These are phyloP conservation scores for Cisticola juncidis DNA, from an alignment of 2,113 vertebrate species.

Conservation along the genomic window DNA sequence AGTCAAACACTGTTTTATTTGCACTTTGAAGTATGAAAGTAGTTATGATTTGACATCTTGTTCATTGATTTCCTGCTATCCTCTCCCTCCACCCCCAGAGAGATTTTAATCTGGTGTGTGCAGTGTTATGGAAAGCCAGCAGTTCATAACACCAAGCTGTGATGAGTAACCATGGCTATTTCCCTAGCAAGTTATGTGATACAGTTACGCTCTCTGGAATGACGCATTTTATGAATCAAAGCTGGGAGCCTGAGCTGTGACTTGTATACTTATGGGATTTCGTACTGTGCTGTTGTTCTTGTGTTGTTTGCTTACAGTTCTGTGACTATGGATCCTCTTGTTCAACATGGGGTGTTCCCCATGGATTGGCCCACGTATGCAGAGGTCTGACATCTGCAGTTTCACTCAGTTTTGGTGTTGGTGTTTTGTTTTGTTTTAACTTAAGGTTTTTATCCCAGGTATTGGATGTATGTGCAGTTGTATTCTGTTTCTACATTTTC, in stretches of 20 bases:
- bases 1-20: not conserved
- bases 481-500: not conserved
- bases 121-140: not conserved
- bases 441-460: not conserved
- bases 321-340: not conserved
- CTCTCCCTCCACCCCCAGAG: not conserved
- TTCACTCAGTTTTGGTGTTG: not conserved
- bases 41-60: not conserved
- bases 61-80: not conserved
- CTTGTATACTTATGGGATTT: not conserved
- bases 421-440: not conserved
- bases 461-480: not conserved
- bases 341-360: not conserved
- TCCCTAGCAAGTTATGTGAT: conserved; percentile 3
- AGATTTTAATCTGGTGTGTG: not conserved
- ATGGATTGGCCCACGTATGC: not conserved
- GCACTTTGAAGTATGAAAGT: not conserved
- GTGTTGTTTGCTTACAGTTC: not conserved
- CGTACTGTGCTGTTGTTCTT: not conserved
- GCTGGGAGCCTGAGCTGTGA: conserved; percentile 1
- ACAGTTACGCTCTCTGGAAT: not conserved
- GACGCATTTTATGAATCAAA: conserved; percentile 28
- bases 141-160: not conserved
- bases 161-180: conserved; percentile 35
- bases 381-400: not conserved